Evolutionary conservation across 2,888 invertebrate species (phyloP), one percentile per base, ranked within the genome.

Genomic region (Nebria brevicollis): DNA sequence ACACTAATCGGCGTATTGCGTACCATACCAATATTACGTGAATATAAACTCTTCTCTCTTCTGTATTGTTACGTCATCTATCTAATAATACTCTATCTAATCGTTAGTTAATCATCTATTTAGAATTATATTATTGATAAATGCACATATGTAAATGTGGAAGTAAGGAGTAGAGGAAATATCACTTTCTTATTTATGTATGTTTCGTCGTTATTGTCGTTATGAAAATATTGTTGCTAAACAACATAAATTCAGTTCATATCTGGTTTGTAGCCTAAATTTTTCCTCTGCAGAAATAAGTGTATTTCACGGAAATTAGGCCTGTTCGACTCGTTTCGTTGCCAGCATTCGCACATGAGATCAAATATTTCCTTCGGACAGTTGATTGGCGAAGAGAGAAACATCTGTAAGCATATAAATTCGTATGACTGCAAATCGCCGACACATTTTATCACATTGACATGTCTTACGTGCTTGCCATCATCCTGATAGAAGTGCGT

Each of bases 311-410:
- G 91, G 89, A 96, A 96, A 85, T 93, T 93, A 72, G 96, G 96
- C 81, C 96, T 90, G 88, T 93, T 93, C 66, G 92, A 90, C 86
- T 95, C 95, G 87, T 94, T 94, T 77, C 95, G 90, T 87, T 95
- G 94, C 96, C 96, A 96, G 87, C 96, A 96, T 87, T 96, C 96
- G 86, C 93, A 91, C 95, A 96, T 95, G 86, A 96, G 90, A 88
- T 96, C 95, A 89, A 94, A 96, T 86, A 96, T 95, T 89, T 96
- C 96, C 86, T 94, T 94, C 43, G 95, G 94, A 88, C 95, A 95
- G 89, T 94, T 94, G 86, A 93, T 91, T 82, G 96, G 95, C 86
- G 93, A 92, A 75, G 93, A 92, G 82, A 95, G 90, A 78, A 92
- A 87, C 85, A 91, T 88, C 91, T 92, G 86, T 70, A 84, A 86